Evolutionary conservation across 2,797 vertebrate species (phyloP), one percentile per base, ranked within the genome.

Genomic region (Sebastes vulpes): DNA sequence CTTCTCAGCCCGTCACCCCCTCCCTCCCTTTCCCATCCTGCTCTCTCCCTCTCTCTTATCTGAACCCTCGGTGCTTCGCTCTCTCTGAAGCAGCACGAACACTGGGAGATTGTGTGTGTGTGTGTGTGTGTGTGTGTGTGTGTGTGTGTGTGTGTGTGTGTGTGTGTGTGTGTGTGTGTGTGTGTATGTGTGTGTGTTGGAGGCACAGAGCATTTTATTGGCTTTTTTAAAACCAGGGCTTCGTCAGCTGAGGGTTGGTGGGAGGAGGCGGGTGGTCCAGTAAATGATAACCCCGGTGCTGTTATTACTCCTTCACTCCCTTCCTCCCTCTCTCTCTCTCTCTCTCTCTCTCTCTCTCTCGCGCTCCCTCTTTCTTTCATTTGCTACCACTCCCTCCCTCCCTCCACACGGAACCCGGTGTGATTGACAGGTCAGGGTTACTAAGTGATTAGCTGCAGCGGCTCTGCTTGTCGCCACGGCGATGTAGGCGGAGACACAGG

Each of bases 401-500:
- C 14, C 42, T 29, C 75, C 66, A 38, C 50, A 31, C 63, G 7
- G 9, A 80, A 59, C 67, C 67, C 52, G 72, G 82, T 89, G 88
- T 95, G 93, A 95, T 93, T 95, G 94, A 94, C 94, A 94, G 93
- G 93, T 94, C 91, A 93, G 93, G 94, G 94, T 94, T 95, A 94
- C 94, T 95, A 94, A 95, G 94, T 94, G 94, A 95, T 95, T 95
- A 95, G 95, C 94, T 92, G 92, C 82, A 82, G 92, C 88, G 90
- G 92, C 94, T 93, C 91, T 79, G 90, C 90, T 92, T 94, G 94
- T 95, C 90, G 91, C 89, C 90, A 83, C 92, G 84, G 94, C 79
- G 75, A 92, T 95, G 93, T 93, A 91, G 92, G 92, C 86, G 89
- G 93, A 93, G 93, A 93, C 93, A 84, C 90, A 87, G 94, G 93